phyloP scores from a whole-genome alignment of 2,113 vertebrate genomes.

The Callithrix jacchus region DNA sequence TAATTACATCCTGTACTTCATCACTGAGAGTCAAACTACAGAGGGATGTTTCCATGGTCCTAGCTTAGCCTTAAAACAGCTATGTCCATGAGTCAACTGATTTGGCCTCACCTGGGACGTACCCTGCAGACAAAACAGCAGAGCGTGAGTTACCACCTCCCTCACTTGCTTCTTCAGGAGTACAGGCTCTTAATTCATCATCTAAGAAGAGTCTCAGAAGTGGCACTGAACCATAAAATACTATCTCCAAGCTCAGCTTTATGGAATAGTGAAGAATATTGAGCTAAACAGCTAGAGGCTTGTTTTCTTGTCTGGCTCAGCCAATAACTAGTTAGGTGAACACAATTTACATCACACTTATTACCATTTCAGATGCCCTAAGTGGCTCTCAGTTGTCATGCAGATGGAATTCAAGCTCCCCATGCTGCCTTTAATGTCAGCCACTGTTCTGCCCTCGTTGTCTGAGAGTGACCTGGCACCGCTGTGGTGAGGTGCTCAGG shows the following conservation, averaged over 20 bases:
- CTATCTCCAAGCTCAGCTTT: not conserved
- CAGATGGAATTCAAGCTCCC: not conserved
- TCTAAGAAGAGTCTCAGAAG: not conserved
- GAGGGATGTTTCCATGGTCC: not conserved
- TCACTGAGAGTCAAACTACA: constrained; percentile 58
- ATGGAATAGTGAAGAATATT: not conserved
- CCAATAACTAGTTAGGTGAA: not conserved
- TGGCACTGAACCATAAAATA: not conserved
- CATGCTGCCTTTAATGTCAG: not conserved
- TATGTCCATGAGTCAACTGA: constrained; percentile 26
- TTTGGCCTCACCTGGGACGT: not conserved
- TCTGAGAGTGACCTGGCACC: rapidly evolving
- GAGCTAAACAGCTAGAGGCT: not conserved
- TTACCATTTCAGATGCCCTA: not conserved
- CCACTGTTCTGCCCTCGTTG: not conserved
- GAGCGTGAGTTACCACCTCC: not conserved
- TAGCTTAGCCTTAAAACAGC: constrained; percentile 42
- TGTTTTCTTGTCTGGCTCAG: not conserved
- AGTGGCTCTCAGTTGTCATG: not conserved
- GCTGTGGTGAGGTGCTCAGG: not conserved
- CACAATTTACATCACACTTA: not conserved
- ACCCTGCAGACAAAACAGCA: not conserved
- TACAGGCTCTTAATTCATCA: not conserved
- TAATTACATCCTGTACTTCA: constrained; percentile 63
- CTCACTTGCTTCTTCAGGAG: not conserved